Conservation (phyloP, 1,140 invertebrate species). For the Apis dorsata region DNA sequence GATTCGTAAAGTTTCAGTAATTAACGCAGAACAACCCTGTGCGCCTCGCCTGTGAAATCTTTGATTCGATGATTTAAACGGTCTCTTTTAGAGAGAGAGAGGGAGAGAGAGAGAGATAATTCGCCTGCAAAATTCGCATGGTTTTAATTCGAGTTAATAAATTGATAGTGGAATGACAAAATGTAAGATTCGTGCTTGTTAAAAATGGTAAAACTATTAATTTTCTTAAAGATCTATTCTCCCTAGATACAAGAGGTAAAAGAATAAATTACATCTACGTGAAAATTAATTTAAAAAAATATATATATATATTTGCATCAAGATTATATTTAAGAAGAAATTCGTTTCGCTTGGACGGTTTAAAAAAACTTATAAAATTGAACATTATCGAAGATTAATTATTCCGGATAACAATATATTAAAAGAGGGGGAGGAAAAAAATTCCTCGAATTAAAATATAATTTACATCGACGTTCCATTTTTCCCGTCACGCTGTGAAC, state of each 20-base stretch:
- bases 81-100: no score
- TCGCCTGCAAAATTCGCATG: neutral
- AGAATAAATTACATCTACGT: no score
- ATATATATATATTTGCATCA: no score
- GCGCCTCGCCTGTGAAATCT: neutral
- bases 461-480: neutral
- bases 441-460: neutral
- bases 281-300: no score
- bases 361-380: neutral
- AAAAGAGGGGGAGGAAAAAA: neutral
- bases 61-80: neutral
- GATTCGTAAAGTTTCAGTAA: conserved; percentile 58
- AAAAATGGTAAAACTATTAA: no score
- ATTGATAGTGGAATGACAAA: neutral
- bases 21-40: conserved; percentile 47
- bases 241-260: no score
- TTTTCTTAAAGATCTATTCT: no score
- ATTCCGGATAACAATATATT: neutral
- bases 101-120: neutral
- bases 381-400: neutral
- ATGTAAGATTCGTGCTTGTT: no score
- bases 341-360: no score
- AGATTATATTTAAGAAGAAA: no score
- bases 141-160: neutral
- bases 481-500: neutral